These are phyloP conservation scores for Nothura maculosa DNA, from an alignment of 2,797 vertebrate genomes.

Conservation along the genomic window DNA sequence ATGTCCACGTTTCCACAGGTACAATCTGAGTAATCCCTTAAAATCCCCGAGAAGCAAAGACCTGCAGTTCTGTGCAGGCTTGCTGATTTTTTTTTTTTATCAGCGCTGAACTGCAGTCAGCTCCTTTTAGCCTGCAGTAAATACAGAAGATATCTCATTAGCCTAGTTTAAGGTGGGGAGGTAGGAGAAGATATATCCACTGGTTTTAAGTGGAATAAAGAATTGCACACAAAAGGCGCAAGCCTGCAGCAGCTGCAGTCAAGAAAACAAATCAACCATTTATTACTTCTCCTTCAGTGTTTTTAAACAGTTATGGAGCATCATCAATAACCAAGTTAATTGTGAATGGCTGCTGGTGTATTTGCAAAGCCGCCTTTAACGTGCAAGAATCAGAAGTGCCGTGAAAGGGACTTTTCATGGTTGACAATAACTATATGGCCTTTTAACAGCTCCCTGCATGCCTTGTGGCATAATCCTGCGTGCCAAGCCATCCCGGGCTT, in stretches of 20 bases:
- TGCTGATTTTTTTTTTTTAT: not conserved
- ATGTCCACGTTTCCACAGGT: not conserved
- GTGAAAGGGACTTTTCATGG: not conserved
- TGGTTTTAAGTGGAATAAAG: conserved; percentile 55
- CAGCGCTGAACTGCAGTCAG: not conserved
- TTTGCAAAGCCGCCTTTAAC: conserved; percentile 40
- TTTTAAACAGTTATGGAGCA: conserved; percentile 65
- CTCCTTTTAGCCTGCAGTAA: not conserved
- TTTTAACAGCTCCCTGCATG: not conserved
- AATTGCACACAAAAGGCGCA: not conserved
- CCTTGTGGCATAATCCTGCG: not conserved
- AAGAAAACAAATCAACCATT: conserved; percentile 68
- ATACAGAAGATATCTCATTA: not conserved
- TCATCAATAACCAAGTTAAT: conserved; percentile 64
- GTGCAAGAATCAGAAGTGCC: not conserved
- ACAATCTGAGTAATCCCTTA: not conserved
- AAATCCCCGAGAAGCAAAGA: not conserved
- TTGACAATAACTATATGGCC: not conserved
- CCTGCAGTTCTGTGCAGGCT: not conserved
- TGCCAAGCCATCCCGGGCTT: not conserved
- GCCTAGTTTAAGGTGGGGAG: not conserved
- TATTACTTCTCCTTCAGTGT: conserved; percentile 65
- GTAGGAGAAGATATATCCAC: conserved; percentile 18
- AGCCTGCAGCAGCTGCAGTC: conserved; percentile 54
- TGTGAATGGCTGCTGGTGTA: conserved; percentile 28